Evolutionary conservation across 2,113 vertebrate species (phyloP), one percentile per base, ranked within the genome.

Genomic region (Lepus americanus): DNA sequence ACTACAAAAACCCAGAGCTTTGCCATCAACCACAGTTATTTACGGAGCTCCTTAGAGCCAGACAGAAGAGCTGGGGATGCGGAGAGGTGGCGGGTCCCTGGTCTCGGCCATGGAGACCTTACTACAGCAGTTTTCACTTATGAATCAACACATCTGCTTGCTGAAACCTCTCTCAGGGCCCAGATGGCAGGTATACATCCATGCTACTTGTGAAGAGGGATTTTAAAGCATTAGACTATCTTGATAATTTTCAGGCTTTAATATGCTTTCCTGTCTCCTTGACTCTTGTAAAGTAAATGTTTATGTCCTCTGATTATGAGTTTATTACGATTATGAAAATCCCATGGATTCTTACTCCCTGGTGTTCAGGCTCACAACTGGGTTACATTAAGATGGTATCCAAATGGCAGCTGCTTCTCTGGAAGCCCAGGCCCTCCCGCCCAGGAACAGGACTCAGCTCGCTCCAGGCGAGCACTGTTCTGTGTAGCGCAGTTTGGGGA

Each of bases 221-320:
- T 83, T 78, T 69, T 74, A 44, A 70, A 33, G 9, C 16, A 16
- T 33, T 59, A 76, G 2, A 44, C 61, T 51, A 59, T 78, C 29
- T 88, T 55, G 55, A 8, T 64, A 72, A 78, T 64, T 87, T 87
- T 49, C 74, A 20, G 72, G 79, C 29, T 87, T 29, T 88, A 70
- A 87, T 90, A 17, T n/a, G 73, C 70, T 72, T 87, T 44, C 69
- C 23, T 59, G 39, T 78, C 51, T 87, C 29, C 36, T 76, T 82
- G 76, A 63, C 29, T 90, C 55, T 74, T 80, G 39, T 39, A 55
- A 22, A 70, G 25, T 90, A 63, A 94, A 72, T 83, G 55, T 67
- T 67, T 84, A 67, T 93, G 86, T 89, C 36, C 74, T 86, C 74
- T 72, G 33, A 64, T 87, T 92, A 64, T 59, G 77, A 44, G 31